A percentile compares a stretch with the other conserved stretches of the same genome.
These are phyloP conservation scores for Burhinus oedicnemus DNA, from an alignment of 2,113 vertebrate genomes.

Conservation along the genomic window DNA sequence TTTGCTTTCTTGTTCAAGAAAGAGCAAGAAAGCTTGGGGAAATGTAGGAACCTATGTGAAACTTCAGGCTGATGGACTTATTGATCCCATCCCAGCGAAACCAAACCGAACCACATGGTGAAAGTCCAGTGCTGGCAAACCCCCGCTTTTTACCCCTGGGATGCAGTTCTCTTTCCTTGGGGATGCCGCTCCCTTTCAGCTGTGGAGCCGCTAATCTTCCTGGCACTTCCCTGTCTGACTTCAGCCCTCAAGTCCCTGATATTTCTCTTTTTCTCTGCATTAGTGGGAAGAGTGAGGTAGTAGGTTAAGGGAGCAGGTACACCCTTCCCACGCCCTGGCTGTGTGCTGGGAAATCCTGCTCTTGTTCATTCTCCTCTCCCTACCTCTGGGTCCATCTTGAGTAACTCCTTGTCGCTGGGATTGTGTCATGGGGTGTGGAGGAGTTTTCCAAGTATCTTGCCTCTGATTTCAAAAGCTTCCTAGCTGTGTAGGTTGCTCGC, in stretches of 20 bases:
- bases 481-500: neutral
- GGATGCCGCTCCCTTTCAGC: neutral
- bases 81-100: neutral
- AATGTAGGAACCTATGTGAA: accelerated
- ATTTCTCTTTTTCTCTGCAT: neutral
- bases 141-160: neutral
- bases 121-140: neutral
- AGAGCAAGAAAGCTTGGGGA: neutral
- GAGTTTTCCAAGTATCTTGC: neutral
- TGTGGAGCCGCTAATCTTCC: accelerated
- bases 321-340: neutral
- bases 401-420: neutral
- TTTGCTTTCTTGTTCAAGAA: neutral
- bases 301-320: neutral
- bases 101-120: neutral
- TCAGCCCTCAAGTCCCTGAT: neutral
- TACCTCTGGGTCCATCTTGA: neutral
- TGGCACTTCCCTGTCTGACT: neutral
- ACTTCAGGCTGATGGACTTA: neutral
- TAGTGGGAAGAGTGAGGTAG: neutral
- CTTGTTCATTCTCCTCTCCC: neutral
- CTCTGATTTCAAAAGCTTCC: neutral
- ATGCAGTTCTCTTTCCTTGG: neutral
- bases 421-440: neutral
- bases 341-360: neutral